A percentile compares a stretch with the other conserved stretches of the same genome.
These are phyloP conservation scores for Nysson spinosus DNA, from an alignment of 2,888 invertebrate species.

Conservation along the genomic window DNA sequence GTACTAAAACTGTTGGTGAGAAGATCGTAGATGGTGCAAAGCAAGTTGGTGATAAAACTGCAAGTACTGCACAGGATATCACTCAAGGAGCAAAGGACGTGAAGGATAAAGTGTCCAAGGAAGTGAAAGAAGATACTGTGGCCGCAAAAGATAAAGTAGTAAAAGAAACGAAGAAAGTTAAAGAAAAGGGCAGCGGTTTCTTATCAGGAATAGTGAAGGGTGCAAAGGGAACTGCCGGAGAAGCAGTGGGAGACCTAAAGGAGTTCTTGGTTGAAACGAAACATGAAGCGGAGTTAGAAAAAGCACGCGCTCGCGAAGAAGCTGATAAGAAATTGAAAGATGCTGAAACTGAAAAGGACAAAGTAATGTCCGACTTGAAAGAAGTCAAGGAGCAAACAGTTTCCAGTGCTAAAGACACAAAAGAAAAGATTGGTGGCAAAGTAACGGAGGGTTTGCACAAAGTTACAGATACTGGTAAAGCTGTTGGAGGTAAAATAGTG, in stretches of 20 bases:
- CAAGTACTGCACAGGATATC: constrained; percentile 29
- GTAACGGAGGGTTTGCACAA: constrained; percentile 58
- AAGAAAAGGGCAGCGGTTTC: constrained; percentile 54
- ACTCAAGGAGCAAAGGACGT: constrained; percentile 38
- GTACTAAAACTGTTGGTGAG: constrained; percentile 75
- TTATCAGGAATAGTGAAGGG: constrained; percentile 61
- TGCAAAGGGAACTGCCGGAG: constrained; percentile 54
- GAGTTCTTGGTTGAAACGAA: constrained; percentile 79
- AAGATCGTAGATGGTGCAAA: constrained; percentile 15
- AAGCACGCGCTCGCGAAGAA: constrained; percentile 76
- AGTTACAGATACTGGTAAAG: constrained; percentile 17
- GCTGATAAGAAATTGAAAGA: constrained; percentile 52
- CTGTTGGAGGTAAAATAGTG: constrained; percentile 53
- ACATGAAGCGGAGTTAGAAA: constrained; percentile 49
- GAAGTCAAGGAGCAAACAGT: constrained; percentile 29
- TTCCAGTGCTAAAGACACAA: constrained; percentile 12
- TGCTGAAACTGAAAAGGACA: constrained; percentile 15
- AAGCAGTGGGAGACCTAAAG: constrained; percentile 64
- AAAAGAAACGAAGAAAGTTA: constrained; percentile 43
- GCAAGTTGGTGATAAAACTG: constrained; percentile 31
- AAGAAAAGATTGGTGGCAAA: constrained; percentile 35
- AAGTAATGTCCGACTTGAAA: constrained; percentile 5
- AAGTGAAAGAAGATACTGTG: constrained; percentile 57
- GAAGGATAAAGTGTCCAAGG: constrained; percentile 66
- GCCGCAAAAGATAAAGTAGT: constrained; percentile 42